phyloP scores from a whole-genome alignment of 2,113 vertebrate species.

The Conger conger region DNA sequence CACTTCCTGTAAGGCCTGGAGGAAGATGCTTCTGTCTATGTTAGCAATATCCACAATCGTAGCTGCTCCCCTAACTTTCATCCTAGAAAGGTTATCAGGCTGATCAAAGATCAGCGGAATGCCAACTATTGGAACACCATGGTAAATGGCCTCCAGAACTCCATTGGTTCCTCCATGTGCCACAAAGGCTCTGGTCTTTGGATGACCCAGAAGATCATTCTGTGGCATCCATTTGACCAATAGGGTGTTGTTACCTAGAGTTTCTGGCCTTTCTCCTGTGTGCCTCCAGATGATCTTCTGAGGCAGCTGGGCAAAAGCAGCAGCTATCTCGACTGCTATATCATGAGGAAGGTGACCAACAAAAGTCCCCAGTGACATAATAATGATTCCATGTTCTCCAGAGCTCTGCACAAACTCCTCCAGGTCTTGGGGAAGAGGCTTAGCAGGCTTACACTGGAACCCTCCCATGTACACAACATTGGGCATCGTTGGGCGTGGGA shows the following conservation, averaged over 20 bases:
- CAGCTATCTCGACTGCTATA: constrained; percentile 51
- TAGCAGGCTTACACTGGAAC: constrained; percentile 68
- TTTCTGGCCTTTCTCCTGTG: constrained; percentile 44
- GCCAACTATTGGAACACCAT: constrained; percentile 60
- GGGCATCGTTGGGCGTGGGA: constrained; percentile 69
- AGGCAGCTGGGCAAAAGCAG: constrained; percentile 59
- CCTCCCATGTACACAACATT: constrained; percentile 66
- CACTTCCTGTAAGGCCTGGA: constrained; percentile 54
- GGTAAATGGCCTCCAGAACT: constrained; percentile 64
- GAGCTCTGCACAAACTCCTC: constrained; percentile 66
- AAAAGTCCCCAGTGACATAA: constrained; percentile 68
- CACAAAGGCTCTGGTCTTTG: constrained; percentile 60
- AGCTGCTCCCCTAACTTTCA: constrained; percentile 55
- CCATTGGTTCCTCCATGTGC: constrained; percentile 67
- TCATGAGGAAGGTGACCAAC: constrained; percentile 49
- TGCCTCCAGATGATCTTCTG: constrained; percentile 70
- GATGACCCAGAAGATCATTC: constrained; percentile 65
- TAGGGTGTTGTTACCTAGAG: constrained; percentile 65
- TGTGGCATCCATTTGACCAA: constrained; percentile 67
- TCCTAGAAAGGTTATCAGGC: constrained; percentile 60
- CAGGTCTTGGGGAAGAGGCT: constrained; percentile 59
- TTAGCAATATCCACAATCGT: constrained; percentile 43
- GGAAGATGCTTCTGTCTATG: constrained; percentile 46
- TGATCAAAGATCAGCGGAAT: constrained; percentile 63
- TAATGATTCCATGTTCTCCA: constrained; percentile 63